Base-by-base conservation (phyloP, 1,140 invertebrate genomes). In the Psilanteris sp. region DNA sequence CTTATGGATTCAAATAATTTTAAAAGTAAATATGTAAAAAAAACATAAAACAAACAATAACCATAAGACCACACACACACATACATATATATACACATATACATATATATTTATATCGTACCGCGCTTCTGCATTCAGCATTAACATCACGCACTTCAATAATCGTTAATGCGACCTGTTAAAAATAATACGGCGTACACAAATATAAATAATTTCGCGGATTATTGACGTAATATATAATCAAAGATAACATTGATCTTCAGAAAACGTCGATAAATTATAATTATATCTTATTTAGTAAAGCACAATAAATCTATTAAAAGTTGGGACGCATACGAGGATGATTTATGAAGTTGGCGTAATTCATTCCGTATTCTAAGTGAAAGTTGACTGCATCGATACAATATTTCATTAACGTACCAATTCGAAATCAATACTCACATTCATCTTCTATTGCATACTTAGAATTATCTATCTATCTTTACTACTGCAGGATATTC, bases 321-420 rank as follows among this genome's bases (percentile, higher is more conserved):
- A 73, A 73, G 59, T 66, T 73, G 9, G 24, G 22, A 41, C 13
- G 39, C 26, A 34, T 39, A 48, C 46, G 31, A 48, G 37, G 39
- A 74, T 62, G 68, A 73, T 68, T 57, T 68, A 57, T 64, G 43
- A 36, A 48, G 48, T 61, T 16, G 29, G 16, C n/a, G 26, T 72
- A 72, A 72, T 72, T 77, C 50, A 77, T 77, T 52, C 37, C 27
- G 68, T 61, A 54, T 67, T 68, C 61, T 52, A 77, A 77, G 75
- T 77, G 68, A 77, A 77, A 77, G 75, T 68, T 75, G 50, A 77
- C 61, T 64, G 55, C 44, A 62, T 68, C 50, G 75, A 73, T 78
- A 73, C 72, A 68, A 75, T 78, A 78, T 72, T 78, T 78, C 64
- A 78, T 67, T 68, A 73, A 52, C 57, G 52, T 36, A 41, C 43